Percentiles rank a stretch among this genome's conserved stretches.
These are phyloP conservation scores for Caenorhabditis sp. DNA, from an alignment of 2,888 invertebrate genomes.

Conservation along the genomic window DNA sequence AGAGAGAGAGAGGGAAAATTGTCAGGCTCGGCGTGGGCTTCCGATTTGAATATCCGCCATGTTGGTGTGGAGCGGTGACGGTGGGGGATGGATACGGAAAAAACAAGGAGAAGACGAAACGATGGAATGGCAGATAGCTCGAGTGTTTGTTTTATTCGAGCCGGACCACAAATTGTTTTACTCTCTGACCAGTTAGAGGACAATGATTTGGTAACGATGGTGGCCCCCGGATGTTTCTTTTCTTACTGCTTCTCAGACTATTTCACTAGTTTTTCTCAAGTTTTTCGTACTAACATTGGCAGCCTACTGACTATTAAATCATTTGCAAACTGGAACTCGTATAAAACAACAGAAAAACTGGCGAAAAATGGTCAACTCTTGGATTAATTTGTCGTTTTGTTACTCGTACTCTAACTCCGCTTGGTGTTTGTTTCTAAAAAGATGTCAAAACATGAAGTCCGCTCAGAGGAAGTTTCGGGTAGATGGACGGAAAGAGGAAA, in stretches of 20 bases:
- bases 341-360: too few relatives aligned
- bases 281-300: too few relatives aligned
- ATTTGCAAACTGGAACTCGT: too few relatives aligned
- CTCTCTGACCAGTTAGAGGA: constrained; percentile 21
- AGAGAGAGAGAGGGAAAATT: neutral
- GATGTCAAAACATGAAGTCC: constrained; percentile 29
- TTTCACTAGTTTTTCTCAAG: neutral
- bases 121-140: constrained; percentile 22
- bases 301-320: too few relatives aligned
- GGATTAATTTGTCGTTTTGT: constrained; percentile 36
- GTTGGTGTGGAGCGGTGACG: constrained; percentile 36
- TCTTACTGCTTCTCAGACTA: neutral
- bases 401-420: neutral
- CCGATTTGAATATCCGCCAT: constrained; percentile 58
- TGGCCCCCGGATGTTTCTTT: neutral
- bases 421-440: constrained; percentile 16
- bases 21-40: constrained; percentile 16
- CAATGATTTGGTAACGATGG: constrained; percentile 1
- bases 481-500: constrained; percentile 38
- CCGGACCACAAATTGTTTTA: constrained; percentile 19
- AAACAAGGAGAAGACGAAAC: constrained; percentile 10
- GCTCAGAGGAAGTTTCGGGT: constrained; percentile 16
- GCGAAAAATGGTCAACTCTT: neutral
- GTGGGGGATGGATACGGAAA: constrained; percentile 25
- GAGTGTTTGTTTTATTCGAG: constrained; percentile 27